Conservation (phyloP, 2,797 vertebrate species). For the Anniella stebbinsi region DNA sequence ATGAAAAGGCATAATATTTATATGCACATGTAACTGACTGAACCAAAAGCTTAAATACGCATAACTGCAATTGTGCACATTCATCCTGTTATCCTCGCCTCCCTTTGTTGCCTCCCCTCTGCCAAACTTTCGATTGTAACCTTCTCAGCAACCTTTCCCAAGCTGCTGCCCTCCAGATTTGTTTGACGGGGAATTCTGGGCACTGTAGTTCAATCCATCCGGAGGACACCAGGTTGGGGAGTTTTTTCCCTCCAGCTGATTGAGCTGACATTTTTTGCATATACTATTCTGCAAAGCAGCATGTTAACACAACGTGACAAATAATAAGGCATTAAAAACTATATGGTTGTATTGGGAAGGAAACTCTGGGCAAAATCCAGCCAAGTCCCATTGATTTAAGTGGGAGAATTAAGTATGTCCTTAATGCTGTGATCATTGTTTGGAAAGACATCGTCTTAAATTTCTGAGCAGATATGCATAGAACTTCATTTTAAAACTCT, state of each 20-base stretch:
- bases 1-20: constrained; percentile 10
- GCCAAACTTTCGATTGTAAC: neutral
- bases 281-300: neutral
- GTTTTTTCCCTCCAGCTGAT: neutral
- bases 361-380: neutral
- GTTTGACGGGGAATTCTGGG: no score
- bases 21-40: neutral
- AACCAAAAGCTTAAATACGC: neutral
- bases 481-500: neutral
- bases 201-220: no score
- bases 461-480: neutral
- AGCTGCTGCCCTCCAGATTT: no score
- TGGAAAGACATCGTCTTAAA: no score
- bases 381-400: neutral
- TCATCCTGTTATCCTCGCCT: neutral
- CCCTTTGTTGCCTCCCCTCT: neutral
- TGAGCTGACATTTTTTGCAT: neutral
- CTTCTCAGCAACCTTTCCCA: no score
- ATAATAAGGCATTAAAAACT: neutral
- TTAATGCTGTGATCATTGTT: no score
- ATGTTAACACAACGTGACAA: neutral
- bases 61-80: neutral
- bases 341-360: neutral
- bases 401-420: neutral
- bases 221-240: no score